Conservation (phyloP, 1,140 invertebrate species). For the Gerris buenoi region DNA sequence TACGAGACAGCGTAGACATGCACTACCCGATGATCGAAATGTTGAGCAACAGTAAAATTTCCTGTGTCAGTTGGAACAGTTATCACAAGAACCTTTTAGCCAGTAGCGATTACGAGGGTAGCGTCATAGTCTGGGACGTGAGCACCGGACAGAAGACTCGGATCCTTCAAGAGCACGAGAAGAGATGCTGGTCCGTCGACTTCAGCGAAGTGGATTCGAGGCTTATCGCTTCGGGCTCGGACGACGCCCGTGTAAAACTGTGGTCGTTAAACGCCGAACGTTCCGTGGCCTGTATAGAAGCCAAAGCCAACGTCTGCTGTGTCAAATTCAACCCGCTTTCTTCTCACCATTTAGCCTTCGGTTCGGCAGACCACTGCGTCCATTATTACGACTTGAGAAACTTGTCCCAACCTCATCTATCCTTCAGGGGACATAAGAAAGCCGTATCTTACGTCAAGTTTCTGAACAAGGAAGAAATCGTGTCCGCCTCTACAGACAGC, state of each 20-base stretch:
- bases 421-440: conserved; percentile 86
- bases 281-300: conserved; percentile 73
- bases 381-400: conserved; percentile 91
- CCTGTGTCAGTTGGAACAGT: conserved; percentile 86
- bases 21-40: conserved; percentile 89
- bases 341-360: conserved; percentile 76
- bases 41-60: conserved; percentile 87
- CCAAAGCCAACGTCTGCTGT: conserved; percentile 90
- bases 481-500: conserved; percentile 89
- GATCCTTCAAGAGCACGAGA: conserved; percentile 81
- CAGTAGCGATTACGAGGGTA: conserved; percentile 91
- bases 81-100: conserved; percentile 81
- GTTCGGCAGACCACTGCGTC: conserved; percentile 90
- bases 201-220: conserved; percentile 86
- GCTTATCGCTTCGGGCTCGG: conserved; percentile 82
- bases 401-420: conserved; percentile 59
- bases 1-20: conserved; percentile 66
- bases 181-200: conserved; percentile 91
- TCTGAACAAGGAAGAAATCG: conserved; percentile 72
- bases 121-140: conserved; percentile 86
- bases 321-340: conserved; percentile 89
- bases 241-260: conserved; percentile 86
- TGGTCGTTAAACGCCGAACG: conserved; percentile 80
- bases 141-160: conserved; percentile 56
- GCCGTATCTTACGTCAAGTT: conserved; percentile 95